These are phyloP conservation scores for Agraylea sexmaculata DNA, from an alignment of 1,140 invertebrate species.

Conservation along the genomic window DNA sequence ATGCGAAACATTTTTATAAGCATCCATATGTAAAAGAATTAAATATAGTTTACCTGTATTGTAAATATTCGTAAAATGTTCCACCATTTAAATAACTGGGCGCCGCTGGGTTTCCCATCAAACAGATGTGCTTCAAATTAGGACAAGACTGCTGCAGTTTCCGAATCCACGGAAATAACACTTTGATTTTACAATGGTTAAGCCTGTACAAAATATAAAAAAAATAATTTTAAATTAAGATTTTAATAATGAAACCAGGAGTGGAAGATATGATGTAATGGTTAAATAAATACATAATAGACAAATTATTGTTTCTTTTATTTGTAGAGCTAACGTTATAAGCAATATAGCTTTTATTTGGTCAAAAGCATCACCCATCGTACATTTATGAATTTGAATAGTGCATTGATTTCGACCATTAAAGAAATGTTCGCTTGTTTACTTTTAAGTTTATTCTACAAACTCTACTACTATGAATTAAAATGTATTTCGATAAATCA, in stretches of 20 bases:
- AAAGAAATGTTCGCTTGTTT: too few species aligned
- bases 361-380: too few species aligned
- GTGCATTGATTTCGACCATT: too few species aligned
- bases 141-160: constrained; percentile 52
- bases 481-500: too few species aligned
- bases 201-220: constrained; percentile 37
- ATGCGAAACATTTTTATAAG: not conserved
- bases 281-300: not conserved
- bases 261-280: not conserved
- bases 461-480: too few species aligned
- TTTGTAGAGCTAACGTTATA: too few species aligned
- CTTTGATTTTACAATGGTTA: constrained; percentile 61
- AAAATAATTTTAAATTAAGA: constrained; percentile 1
- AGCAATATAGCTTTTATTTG: too few species aligned
- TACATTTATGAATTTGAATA: too few species aligned
- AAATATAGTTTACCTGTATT: constrained; percentile 61
- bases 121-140: constrained; percentile 52
- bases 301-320: too few species aligned
- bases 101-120: constrained; percentile 69
- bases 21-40: constrained; percentile 3
- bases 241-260: constrained; percentile 1
- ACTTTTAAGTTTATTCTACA: too few species aligned
- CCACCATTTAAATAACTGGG: constrained; percentile 65
- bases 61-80: constrained; percentile 60
- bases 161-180: constrained; percentile 57